Evolutionary conservation across 2,113 vertebrate genomes (phyloP).

Genomic region (Choloepus hoffmanni): DNA sequence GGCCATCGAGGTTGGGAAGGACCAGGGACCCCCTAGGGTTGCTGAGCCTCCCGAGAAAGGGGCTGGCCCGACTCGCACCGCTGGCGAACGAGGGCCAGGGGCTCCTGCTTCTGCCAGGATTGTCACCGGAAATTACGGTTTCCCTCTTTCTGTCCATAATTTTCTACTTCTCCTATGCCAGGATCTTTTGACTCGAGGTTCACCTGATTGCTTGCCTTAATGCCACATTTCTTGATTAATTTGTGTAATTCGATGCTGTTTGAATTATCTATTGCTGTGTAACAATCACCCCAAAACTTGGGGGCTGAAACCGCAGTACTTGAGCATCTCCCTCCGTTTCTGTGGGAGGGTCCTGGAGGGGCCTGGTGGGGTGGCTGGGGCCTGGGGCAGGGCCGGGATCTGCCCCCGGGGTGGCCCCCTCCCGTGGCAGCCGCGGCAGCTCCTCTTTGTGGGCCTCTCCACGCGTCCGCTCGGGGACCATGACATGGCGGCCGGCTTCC

Average conservation of each 20-base stretch:
- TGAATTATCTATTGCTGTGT: background rate
- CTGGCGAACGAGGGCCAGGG: background rate
- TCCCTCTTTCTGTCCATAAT: background rate
- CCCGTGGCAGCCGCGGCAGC: too few relatives aligned
- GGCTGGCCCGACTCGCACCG: too few relatives aligned
- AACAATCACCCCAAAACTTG: background rate
- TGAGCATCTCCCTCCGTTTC: accelerated
- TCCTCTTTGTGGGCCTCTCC: background rate
- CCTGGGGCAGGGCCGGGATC: accelerated
- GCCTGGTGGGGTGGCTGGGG: background rate
- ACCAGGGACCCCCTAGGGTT: background rate
- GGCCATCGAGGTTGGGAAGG: background rate
- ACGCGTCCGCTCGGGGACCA: background rate
- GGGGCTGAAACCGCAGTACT: accelerated
- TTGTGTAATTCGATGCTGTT: background rate
- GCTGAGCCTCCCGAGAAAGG: background rate
- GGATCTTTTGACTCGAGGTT: background rate
- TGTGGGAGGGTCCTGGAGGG: too few relatives aligned
- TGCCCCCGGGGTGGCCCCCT: background rate
- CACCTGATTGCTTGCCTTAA: background rate
- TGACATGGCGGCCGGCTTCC: background rate
- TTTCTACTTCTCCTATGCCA: background rate
- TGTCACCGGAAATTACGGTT: background rate
- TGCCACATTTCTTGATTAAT: background rate
- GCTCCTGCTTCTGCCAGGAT: background rate